Conservation (phyloP, 1,140 invertebrate species). For the Micrasema longulum region DNA sequence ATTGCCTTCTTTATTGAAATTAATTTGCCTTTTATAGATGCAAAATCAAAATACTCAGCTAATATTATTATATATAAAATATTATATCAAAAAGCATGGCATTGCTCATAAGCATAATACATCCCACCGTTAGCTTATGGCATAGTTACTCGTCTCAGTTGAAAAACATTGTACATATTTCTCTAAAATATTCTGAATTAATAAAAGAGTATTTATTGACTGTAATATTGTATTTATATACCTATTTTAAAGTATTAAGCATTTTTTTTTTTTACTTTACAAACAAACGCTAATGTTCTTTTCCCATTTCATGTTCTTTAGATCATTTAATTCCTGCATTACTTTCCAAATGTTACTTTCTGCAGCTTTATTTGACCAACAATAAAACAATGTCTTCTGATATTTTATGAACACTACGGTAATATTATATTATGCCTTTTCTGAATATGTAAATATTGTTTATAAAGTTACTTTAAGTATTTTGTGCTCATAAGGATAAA, state of each 20-base stretch:
- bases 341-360: too few relatives aligned
- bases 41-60: slow-evolving; percentile 40
- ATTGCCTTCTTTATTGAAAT: slow-evolving; percentile 51
- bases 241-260: slow-evolving; percentile 2
- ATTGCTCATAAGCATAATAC: slow-evolving; percentile 54
- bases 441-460: slow-evolving; percentile 51
- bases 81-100: slow-evolving; percentile 46
- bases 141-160: slow-evolving; percentile 49
- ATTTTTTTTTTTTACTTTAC: not conserved
- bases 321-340: too few relatives aligned
- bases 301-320: too few relatives aligned
- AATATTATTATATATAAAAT: slow-evolving; percentile 25
- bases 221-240: slow-evolving; percentile 18
- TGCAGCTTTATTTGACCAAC: not conserved
- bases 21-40: slow-evolving; percentile 46
- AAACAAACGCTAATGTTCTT: too few relatives aligned
- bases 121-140: slow-evolving; percentile 56
- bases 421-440: not conserved
- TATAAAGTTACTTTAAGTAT: slow-evolving; percentile 41
- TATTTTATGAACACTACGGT: too few relatives aligned
- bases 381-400: not conserved
- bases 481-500: slow-evolving; percentile 18
- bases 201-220: slow-evolving; percentile 36
- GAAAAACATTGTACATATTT: slow-evolving; percentile 48
- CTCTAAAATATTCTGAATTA: slow-evolving; percentile 26